A percentile compares a stretch with the other conserved stretches of the same genome.
phyloP scores from a whole-genome alignment of 2,113 vertebrate genomes.

The Aegotheles bennettii region DNA sequence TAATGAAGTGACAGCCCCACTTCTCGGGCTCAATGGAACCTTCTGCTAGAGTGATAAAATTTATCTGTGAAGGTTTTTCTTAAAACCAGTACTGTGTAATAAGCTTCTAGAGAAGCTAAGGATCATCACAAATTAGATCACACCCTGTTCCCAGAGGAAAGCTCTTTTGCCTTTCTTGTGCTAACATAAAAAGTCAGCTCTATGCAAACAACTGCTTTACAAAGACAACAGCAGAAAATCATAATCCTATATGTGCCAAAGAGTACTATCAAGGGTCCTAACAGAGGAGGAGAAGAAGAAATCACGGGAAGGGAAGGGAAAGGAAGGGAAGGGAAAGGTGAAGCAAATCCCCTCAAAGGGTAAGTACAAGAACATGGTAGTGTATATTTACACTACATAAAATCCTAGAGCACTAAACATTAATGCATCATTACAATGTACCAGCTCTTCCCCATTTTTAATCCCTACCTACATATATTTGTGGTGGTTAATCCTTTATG shows the following conservation, averaged over 20 bases:
- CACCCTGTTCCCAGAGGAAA: background rate
- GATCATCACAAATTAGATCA: background rate
- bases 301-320: background rate
- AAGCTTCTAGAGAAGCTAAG: background rate
- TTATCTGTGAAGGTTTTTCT: background rate
- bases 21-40: background rate
- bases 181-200: background rate
- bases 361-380: background rate
- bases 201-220: background rate
- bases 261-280: background rate
- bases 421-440: background rate
- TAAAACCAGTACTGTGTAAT: background rate
- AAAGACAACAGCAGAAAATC: background rate
- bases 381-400: background rate
- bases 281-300: background rate
- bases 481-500: background rate
- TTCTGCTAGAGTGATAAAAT: background rate
- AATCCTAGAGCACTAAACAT: background rate
- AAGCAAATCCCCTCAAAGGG: background rate
- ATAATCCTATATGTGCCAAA: background rate
- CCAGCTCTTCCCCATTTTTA: background rate
- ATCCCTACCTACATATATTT: background rate
- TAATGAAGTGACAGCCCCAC: background rate
- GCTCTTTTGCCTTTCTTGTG: background rate
- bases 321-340: fast-evolving